Evolutionary conservation across 2,113 vertebrate species (phyloP).

Genomic region (Serinus canaria): DNA sequence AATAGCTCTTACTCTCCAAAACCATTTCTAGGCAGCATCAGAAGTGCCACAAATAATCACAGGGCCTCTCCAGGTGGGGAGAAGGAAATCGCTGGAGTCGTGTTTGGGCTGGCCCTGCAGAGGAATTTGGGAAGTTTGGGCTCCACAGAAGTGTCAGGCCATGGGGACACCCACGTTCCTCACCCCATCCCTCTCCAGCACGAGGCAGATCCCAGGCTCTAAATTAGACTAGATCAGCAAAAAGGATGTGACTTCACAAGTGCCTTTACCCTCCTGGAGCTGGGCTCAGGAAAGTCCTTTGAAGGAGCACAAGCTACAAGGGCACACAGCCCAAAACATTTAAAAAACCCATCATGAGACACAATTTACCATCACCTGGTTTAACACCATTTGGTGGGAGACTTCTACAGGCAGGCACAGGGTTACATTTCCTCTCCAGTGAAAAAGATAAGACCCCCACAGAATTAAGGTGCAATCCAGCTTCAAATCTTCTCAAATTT

Average conservation of each 20-base stretch:
- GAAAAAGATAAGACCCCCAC: background rate
- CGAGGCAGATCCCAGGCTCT: background rate
- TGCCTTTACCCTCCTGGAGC: background rate
- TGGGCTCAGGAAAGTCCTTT: background rate
- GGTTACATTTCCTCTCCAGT: background rate
- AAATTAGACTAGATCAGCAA: background rate
- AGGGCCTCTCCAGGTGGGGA: background rate
- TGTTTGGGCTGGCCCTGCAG: background rate
- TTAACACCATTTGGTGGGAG: background rate
- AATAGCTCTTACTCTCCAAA: background rate
- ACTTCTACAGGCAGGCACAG: background rate
- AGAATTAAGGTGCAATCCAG: background rate
- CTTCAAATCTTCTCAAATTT: background rate
- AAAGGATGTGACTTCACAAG: background rate
- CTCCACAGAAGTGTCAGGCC: background rate
- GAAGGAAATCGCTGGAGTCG: background rate
- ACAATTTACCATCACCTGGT: background rate
- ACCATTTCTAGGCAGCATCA: background rate
- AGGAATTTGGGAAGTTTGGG: background rate
- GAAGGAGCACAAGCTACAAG: background rate
- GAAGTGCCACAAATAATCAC: background rate
- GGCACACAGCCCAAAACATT: background rate
- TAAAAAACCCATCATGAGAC: background rate
- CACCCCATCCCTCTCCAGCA: background rate
- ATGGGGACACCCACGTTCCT: background rate